Base-by-base conservation (phyloP, 2,797 vertebrate genomes). In the Meda fulgida region DNA sequence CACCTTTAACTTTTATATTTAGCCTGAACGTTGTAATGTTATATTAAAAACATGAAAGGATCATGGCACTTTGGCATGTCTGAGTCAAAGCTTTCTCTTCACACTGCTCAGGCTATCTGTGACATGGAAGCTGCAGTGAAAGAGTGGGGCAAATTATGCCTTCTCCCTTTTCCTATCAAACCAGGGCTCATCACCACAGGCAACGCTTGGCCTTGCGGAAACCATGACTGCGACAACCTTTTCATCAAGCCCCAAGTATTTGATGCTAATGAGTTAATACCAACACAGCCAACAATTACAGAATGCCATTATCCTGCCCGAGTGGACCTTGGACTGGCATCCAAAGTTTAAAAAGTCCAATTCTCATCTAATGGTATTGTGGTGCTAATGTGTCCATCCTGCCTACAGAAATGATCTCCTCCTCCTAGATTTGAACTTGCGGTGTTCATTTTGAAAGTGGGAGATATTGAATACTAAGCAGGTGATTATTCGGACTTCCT, bases 201-300 rank as follows among this genome's bases (percentile, higher is more conserved):
- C 70, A 43, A 9, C 71, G 65, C 81, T 85, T 88, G 84, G 88
- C 84, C 16, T 65, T 29, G 43, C 38, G 4, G 66, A 89, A 88
- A 86, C 86, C 40, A 5, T 31, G 55, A 76, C 51, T 84, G 46
- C 46, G 75, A 81, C 43, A 73, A 85, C 51, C 80, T 36, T 55
- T 51, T 48, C 19, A 34, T 63, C 78, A 34, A n/a, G 34, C 43
- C 66, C 40, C 66, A 53, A 77, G 53, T 88, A 83, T 88, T 65
- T 92, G 92, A 94, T 88, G 91, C 89, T 91, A 91, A 93, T 87
- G 83, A 89, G 86, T 87, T 86, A 89, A 88, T 87, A 83, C 89
- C 90, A 90, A 89, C 88, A 89, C 88, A 85, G 86, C 89, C 86
- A 91, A 89, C 81, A 85, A 87, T 85, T 89, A 85, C 88, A 70